phyloP scores from a whole-genome alignment of 2,113 vertebrate species.

The Proterorhinus semilunaris region DNA sequence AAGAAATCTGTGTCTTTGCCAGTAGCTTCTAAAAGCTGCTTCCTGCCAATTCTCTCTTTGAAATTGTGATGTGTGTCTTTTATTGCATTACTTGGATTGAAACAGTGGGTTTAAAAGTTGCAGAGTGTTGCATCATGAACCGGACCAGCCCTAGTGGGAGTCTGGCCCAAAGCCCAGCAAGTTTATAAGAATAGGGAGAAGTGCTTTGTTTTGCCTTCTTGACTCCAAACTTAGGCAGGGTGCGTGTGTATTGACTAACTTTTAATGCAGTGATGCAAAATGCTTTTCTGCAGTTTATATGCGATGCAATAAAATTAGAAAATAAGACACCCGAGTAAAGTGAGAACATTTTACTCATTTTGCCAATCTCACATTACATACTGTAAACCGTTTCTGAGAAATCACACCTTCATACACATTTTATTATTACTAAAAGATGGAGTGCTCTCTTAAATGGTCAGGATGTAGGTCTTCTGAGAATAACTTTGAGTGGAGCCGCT shows the following conservation, averaged over 20 bases:
- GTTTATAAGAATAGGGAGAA: not conserved
- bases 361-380: not conserved
- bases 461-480: too few relatives aligned
- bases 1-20: not conserved
- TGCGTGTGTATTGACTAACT: not conserved
- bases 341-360: not conserved
- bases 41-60: slow-evolving; percentile 32
- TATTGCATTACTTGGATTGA: not conserved
- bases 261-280: not conserved
- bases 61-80: slow-evolving; percentile 5
- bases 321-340: not conserved
- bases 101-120: not conserved
- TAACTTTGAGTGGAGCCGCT: too few relatives aligned
- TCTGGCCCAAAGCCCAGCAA: not conserved
- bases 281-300: not conserved
- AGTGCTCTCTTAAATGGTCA: too few relatives aligned
- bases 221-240: not conserved
- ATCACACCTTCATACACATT: not conserved
- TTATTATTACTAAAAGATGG: not conserved
- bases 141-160: not conserved
- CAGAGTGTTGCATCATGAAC: not conserved
- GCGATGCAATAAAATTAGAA: not conserved
- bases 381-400: not conserved
- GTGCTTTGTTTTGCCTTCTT: not conserved
- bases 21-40: slow-evolving; percentile 24